These are phyloP conservation scores for Heloderma charlesbogerti DNA, from an alignment of 2,113 vertebrate genomes.

Conservation along the genomic window DNA sequence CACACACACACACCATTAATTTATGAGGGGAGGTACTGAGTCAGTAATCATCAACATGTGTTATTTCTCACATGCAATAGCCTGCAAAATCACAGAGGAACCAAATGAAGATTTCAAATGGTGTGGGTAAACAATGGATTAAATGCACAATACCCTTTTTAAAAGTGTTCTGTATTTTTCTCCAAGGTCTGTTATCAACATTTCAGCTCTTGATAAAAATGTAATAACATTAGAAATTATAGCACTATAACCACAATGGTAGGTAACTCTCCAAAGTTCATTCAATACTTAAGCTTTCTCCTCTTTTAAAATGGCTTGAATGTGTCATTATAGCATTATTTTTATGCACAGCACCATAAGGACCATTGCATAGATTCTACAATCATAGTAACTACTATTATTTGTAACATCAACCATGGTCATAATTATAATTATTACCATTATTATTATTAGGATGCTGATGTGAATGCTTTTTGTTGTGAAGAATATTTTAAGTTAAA, in stretches of 20 bases:
- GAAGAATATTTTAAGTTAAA: neutral
- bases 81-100: neutral
- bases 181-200: constrained; percentile 28
- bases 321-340: neutral
- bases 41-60: constrained; percentile 9
- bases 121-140: constrained; percentile 34
- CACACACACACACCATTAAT: constrained; percentile 14
- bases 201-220: constrained; percentile 47
- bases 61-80: neutral
- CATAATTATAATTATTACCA: neutral
- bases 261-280: neutral
- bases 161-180: constrained; percentile 30
- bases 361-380: neutral
- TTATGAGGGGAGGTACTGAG: neutral
- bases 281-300: neutral
- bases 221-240: neutral
- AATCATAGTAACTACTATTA: neutral
- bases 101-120: neutral
- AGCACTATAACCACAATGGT: constrained; percentile 48
- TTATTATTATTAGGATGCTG: neutral
- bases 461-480: neutral
- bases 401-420: neutral
- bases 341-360: neutral
- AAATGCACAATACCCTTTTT: neutral
- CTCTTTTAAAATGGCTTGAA: neutral